phyloP scores from a whole-genome alignment of 2,113 vertebrate species.

The Triplophysa dalaica region DNA sequence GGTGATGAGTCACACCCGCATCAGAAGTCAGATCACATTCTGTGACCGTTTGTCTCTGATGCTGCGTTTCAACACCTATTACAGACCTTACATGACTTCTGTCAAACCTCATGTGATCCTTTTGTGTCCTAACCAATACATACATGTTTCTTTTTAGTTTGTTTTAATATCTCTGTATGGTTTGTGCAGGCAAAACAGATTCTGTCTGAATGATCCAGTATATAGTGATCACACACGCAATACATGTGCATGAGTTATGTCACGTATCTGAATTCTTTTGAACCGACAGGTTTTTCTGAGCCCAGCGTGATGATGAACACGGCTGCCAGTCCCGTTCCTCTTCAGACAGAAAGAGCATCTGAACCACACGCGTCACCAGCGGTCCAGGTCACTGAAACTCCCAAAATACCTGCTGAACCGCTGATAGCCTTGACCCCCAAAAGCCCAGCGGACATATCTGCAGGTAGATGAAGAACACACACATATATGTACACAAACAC shows the following conservation, averaged over 20 bases:
- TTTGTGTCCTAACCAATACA: too few species aligned
- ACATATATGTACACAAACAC: conserved; percentile 1
- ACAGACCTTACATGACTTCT: background rate
- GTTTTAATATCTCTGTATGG: too few species aligned
- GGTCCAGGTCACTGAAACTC: conserved; percentile 51
- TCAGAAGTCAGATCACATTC: conserved; percentile 41
- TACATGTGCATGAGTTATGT: background rate
- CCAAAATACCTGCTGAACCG: conserved; percentile 58
- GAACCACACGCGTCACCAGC: conserved; percentile 56
- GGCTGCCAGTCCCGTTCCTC: conserved; percentile 58
- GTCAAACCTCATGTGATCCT: background rate
- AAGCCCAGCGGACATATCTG: conserved; percentile 59
- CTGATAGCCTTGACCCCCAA: conserved; percentile 56
- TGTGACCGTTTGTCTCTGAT: background rate
- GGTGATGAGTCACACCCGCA: conserved; percentile 47
- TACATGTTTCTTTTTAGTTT: too few species aligned
- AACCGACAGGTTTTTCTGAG: conserved; percentile 65
- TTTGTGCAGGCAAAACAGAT: too few species aligned
- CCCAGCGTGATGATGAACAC: conserved; percentile 51
- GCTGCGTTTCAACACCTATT: conserved; percentile 5
- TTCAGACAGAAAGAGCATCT: conserved; percentile 59
- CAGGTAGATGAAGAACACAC: conserved; percentile 58
- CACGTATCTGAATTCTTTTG: conserved; percentile 12
- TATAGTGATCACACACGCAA: too few species aligned
- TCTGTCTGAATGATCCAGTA: too few species aligned